Evolutionary conservation across 2,888 invertebrate genomes (phyloP).

Genomic region (Bembecia ichneumoniformis): DNA sequence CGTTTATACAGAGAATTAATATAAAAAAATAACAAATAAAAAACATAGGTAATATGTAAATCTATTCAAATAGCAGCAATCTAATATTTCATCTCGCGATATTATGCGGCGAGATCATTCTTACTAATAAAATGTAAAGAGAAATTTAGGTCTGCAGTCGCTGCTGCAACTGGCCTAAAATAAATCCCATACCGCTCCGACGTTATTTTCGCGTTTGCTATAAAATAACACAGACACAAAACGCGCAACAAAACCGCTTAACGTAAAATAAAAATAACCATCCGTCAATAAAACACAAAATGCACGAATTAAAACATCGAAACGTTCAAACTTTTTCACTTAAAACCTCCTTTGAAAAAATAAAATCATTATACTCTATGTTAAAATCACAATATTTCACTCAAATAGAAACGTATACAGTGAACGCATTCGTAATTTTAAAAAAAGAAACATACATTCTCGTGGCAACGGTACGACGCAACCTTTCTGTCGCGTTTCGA

Average conservation of each 20-base stretch:
- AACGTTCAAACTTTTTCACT: too few relatives aligned
- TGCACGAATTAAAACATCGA: constrained; percentile 1
- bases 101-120: too few relatives aligned
- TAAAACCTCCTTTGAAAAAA: too few relatives aligned
- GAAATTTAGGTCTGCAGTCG: constrained; percentile 23
- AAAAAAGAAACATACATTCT: constrained; percentile 8
- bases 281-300: constrained; percentile 12
- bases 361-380: too few relatives aligned
- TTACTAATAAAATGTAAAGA: constrained; percentile 7
- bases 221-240: constrained; percentile 49
- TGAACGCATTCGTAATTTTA: constrained; percentile 12
- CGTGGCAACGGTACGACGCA: constrained; percentile 36
- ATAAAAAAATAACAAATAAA: too few relatives aligned
- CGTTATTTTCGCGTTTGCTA: constrained; percentile 53
- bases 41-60: too few relatives aligned
- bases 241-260: constrained; percentile 21
- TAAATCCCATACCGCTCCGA: constrained; percentile 50
- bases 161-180: constrained; percentile 45
- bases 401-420: constrained; percentile 3
- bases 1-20: too few relatives aligned
- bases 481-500: constrained; percentile 34
- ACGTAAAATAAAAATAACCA: constrained; percentile 16
- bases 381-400: too few relatives aligned
- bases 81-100: too few relatives aligned
- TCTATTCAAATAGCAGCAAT: too few relatives aligned